Percentiles rank a stretch among this genome's conserved stretches.
These are phyloP conservation scores for Falco rusticolus DNA, from an alignment of 2,797 vertebrate species.

Conservation along the genomic window DNA sequence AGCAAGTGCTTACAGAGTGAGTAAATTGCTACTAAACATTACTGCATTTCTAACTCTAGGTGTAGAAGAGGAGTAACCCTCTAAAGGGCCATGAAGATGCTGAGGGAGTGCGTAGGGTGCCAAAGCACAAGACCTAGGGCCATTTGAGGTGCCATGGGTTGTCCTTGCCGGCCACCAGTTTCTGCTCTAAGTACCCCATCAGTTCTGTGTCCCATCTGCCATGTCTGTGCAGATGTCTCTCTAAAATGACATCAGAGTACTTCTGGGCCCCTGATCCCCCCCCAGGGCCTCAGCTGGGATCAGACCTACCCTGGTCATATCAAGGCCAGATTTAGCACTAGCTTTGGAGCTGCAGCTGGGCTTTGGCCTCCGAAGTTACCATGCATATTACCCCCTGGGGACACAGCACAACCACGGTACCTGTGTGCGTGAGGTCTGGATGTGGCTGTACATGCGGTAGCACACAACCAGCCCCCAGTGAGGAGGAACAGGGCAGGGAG, in stretches of 20 bases:
- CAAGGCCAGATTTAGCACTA: not conserved
- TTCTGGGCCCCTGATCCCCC: not conserved
- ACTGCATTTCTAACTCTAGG: not conserved
- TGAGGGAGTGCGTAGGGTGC: not conserved
- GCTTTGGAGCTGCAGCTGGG: not conserved
- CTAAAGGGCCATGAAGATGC: not conserved
- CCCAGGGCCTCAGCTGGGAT: not conserved
- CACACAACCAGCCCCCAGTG: not conserved
- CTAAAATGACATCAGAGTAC: not conserved
- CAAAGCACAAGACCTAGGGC: not conserved
- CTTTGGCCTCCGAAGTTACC: not conserved
- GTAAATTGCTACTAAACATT: not conserved
- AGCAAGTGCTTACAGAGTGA: not conserved
- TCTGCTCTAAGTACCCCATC: not conserved
- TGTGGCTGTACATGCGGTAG: not conserved
- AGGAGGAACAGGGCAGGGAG: not conserved
- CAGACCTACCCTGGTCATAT: not conserved
- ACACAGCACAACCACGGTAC: fast-evolving
- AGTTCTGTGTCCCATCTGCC: not conserved
- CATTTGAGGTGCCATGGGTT: not conserved
- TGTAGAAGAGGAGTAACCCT: not conserved
- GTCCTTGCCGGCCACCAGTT: not conserved
- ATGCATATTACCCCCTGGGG: not conserved
- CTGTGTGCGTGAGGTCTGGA: not conserved
- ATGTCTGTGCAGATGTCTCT: not conserved